These are phyloP conservation scores for Leptobrachium ailaonicum DNA, from an alignment of 2,113 vertebrate species.

Conservation along the genomic window DNA sequence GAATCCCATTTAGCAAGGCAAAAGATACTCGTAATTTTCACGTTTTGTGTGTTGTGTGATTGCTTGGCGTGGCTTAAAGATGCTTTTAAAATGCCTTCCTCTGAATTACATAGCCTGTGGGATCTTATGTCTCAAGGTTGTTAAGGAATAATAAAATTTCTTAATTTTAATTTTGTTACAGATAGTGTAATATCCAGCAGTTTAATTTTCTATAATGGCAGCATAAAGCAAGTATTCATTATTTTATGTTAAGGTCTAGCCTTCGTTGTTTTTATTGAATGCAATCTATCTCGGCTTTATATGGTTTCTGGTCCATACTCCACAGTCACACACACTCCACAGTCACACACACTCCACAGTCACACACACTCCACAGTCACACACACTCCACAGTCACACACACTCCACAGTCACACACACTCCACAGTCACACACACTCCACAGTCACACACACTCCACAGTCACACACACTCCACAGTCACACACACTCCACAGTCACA, in stretches of 20 bases:
- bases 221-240: slow-evolving; percentile 32
- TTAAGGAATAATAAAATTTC: slow-evolving; percentile 44
- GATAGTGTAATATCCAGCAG: slow-evolving; percentile 41
- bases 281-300: slow-evolving; percentile 30
- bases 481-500: too few relatives aligned
- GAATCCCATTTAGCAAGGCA: too few relatives aligned
- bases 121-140: slow-evolving; percentile 41
- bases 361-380: too few relatives aligned
- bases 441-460: too few relatives aligned
- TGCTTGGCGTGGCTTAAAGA: slow-evolving; percentile 32
- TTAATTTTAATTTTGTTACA: slow-evolving; percentile 45
- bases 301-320: slow-evolving; percentile 42
- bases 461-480: too few relatives aligned
- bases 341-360: too few relatives aligned
- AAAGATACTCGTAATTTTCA: slow-evolving; percentile 10
- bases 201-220: slow-evolving; percentile 45
- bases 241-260: slow-evolving; percentile 19
- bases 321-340: too few relatives aligned
- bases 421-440: too few relatives aligned
- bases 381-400: too few relatives aligned
- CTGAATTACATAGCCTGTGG: slow-evolving; percentile 43
- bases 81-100: slow-evolving; percentile 33
- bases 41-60: slow-evolving; percentile 24
- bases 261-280: slow-evolving; percentile 8
- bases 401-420: too few relatives aligned